Evolutionary conservation across 1,140 invertebrate genomes (phyloP).

Genomic region (Apis mellifera): Amel_HAv3.1 CM009935.2:9516001-9516500

Average conservation of each 20-base stretch:
- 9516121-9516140: background rate
- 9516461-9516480: conserved; percentile 71
- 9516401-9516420: conserved; percentile 52
- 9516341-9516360: background rate
- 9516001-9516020: conserved; percentile 25
- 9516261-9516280: background rate
- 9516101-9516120: conserved; percentile 9
- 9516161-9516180: background rate
- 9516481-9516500: conserved; percentile 32
- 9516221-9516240: background rate
- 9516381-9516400: conserved; percentile 64
- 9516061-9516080: background rate
- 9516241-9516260: background rate
- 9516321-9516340: background rate
- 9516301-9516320: background rate
- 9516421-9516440: conserved; percentile 59
- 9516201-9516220: background rate
- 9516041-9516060: conserved; percentile 34
- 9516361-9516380: background rate
- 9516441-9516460: conserved; percentile 72
- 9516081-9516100: background rate
- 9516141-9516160: background rate
- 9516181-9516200: background rate
- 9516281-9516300: background rate
- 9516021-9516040: conserved; percentile 37